Conservation (phyloP, 2,113 vertebrate species). For the Xiphophorus maculatus region DNA sequence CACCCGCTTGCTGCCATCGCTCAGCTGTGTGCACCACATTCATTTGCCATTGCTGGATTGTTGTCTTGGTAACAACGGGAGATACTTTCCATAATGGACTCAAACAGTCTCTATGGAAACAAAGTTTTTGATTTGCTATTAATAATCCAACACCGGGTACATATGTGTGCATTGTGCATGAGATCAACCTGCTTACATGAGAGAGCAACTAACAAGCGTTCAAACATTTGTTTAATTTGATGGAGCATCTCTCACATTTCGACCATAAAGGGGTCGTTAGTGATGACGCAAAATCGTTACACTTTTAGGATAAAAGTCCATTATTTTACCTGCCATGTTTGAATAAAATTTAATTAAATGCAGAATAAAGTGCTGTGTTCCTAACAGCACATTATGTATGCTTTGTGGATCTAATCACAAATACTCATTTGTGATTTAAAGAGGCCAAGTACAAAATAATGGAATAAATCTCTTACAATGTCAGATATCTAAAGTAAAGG, state of each 20-base stretch:
- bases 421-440: neutral
- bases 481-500: neutral
- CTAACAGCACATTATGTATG: neutral
- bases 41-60: slow-evolving; percentile 76
- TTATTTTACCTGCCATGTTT: neutral
- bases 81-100: slow-evolving; percentile 84
- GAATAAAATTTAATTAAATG: neutral
- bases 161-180: slow-evolving; percentile 64
- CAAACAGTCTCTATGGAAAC: slow-evolving; percentile 86
- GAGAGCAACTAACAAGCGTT: slow-evolving; percentile 1
- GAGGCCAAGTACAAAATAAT: too few relatives aligned
- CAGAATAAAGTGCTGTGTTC: neutral
- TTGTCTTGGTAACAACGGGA: slow-evolving; percentile 85
- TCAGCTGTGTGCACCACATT: slow-evolving; percentile 70
- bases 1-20: slow-evolving; percentile 66
- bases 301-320: neutral
- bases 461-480: neutral
- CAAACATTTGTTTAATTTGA: neutral
- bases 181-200: slow-evolving; percentile 40
- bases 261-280: neutral
- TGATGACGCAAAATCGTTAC: neutral
- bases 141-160: slow-evolving; percentile 76
- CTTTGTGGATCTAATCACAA: neutral
- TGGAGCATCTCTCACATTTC: slow-evolving; percentile 16
- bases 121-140: slow-evolving; percentile 85